Conservation (phyloP, 2,888 invertebrate genomes). For the Cosmia pyralina region DNA sequence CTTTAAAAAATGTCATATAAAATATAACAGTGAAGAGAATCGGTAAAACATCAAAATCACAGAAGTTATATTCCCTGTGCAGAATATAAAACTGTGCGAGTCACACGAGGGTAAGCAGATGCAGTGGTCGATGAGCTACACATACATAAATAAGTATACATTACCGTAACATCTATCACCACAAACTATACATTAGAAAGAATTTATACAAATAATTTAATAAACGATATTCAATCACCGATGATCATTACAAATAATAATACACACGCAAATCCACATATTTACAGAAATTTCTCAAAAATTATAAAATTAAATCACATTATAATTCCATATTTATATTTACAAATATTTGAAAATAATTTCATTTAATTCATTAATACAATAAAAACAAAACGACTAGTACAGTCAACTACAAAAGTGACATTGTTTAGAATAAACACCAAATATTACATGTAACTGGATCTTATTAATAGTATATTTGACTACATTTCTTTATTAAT, state of each 20-base stretch:
- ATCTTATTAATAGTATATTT: constrained; percentile 35
- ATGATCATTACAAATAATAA: constrained; percentile 76
- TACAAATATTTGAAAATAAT: constrained; percentile 78
- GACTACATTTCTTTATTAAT: constrained; percentile 35
- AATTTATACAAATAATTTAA: constrained; percentile 84
- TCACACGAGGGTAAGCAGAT: constrained; percentile 65
- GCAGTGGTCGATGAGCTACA: constrained; percentile 73
- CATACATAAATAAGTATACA: constrained; percentile 78
- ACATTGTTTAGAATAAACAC: constrained; percentile 19
- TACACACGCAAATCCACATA: constrained; percentile 86
- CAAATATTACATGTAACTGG: constrained; percentile 20
- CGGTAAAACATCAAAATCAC: constrained; percentile 67
- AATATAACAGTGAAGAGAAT: constrained; percentile 64
- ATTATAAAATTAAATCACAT: constrained; percentile 83
- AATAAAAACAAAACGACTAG: constrained; percentile 57
- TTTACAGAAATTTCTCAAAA: constrained; percentile 80
- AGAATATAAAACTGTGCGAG: constrained; percentile 75
- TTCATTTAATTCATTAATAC: constrained; percentile 62
- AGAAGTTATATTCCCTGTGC: constrained; percentile 71
- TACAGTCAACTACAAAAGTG: constrained; percentile 49
- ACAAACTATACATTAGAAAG: constrained; percentile 86
- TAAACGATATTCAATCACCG: constrained; percentile 77
- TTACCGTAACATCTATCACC: constrained; percentile 77
- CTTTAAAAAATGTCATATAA: constrained; percentile 62
- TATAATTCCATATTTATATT: constrained; percentile 78